These are phyloP conservation scores for Pseudococcus jackbeardsleyi DNA, from an alignment of 2,888 invertebrate species.

Conservation along the genomic window DNA sequence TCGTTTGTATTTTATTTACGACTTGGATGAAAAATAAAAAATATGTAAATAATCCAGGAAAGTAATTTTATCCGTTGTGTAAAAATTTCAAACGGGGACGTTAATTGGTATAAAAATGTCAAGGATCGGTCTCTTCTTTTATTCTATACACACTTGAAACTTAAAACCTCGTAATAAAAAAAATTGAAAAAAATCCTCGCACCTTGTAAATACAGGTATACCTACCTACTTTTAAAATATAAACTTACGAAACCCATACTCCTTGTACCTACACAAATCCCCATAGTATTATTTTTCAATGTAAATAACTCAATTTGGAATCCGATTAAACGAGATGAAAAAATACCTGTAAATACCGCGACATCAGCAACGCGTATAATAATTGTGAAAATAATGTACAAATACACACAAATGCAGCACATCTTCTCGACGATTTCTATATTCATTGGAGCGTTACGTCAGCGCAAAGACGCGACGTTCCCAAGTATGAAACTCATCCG, in stretches of 20 bases:
- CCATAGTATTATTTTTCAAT: neutral
- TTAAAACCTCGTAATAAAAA: slow-evolving; percentile 9
- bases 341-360: neutral
- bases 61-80: neutral
- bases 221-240: neutral
- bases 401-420: slow-evolving; percentile 60
- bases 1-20: neutral
- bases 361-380: neutral
- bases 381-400: slow-evolving; percentile 50
- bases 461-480: neutral
- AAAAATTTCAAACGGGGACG: neutral
- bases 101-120: slow-evolving; percentile 18
- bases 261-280: neutral
- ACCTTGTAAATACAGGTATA: slow-evolving; percentile 18
- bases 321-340: slow-evolving; percentile 10
- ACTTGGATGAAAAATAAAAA: neutral
- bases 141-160: neutral
- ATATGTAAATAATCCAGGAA: slow-evolving; percentile 13
- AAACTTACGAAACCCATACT: neutral
- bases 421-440: slow-evolving; percentile 59
- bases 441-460: slow-evolving; percentile 45
- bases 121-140: slow-evolving; percentile 4
- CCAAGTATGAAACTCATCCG: neutral
- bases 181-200: neutral
- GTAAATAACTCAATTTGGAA: slow-evolving; percentile 11